These are phyloP conservation scores for Aurelia sp. DNA, from an alignment of 30 jellyfish, hydroid and myxozoan genomes.

Conservation along the genomic window DNA sequence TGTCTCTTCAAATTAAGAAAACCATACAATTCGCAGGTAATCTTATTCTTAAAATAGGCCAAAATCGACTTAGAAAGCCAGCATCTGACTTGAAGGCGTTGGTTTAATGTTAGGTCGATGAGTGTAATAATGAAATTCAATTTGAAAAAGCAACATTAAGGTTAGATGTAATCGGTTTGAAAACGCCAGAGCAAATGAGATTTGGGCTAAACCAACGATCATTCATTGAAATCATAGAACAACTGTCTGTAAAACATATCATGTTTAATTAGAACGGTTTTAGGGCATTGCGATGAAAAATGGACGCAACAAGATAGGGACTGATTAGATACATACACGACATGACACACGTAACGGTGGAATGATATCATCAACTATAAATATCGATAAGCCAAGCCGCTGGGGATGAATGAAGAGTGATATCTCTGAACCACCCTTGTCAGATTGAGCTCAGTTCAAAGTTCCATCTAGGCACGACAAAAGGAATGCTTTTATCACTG, in stretches of 20 bases:
- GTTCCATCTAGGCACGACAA: too few relatives aligned
- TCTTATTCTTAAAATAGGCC: too few relatives aligned
- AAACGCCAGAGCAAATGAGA: constrained; percentile 29
- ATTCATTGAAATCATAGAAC: constrained; percentile 19
- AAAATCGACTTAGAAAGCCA: neutral
- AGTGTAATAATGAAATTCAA: neutral
- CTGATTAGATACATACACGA: neutral
- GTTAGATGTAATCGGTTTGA: constrained; percentile 31
- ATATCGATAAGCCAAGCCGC: too few relatives aligned
- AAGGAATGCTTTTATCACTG: too few relatives aligned
- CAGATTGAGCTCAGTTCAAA: too few relatives aligned
- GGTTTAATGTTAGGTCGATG: neutral
- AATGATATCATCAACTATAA: neutral
- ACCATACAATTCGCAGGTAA: too few relatives aligned
- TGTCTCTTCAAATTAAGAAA: too few relatives aligned
- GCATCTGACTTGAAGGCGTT: constrained; percentile 21
- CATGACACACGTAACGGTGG: constrained; percentile 28
- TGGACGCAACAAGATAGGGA: too few relatives aligned
- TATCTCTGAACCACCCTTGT: too few relatives aligned
- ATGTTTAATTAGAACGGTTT: constrained; percentile 29
- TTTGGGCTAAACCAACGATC: constrained; percentile 9
- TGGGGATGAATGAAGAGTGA: too few relatives aligned
- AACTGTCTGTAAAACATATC: constrained; percentile 66
- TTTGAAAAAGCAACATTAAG: constrained; percentile 44
- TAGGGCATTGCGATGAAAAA: too few relatives aligned